Conservation (phyloP, 2,113 vertebrate genomes). For the Heterochromis multidens region DNA sequence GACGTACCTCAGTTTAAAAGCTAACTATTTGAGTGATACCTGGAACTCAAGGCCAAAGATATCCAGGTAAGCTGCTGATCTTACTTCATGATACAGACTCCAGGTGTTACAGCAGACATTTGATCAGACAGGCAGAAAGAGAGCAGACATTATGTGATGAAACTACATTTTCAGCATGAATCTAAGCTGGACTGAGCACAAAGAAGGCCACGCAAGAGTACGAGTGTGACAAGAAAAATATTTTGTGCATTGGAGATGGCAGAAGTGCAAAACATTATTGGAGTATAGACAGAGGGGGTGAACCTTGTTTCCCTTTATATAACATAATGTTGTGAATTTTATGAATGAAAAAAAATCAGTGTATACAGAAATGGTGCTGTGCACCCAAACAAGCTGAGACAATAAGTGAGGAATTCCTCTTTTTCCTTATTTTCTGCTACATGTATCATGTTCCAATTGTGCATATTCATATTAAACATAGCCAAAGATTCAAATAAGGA, state of each 20-base stretch:
- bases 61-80: background rate
- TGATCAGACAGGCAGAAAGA: too few species aligned
- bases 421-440: too few species aligned
- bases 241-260: background rate
- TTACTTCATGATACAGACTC: background rate
- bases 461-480: too few species aligned
- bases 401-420: too few species aligned
- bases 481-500: too few species aligned
- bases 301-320: background rate
- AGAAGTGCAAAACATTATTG: background rate
- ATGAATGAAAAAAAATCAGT: too few species aligned
- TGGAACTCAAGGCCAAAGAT: background rate
- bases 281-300: background rate
- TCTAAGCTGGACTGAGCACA: background rate
- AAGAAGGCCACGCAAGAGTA: background rate
- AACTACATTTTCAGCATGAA: background rate
- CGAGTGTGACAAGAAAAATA: background rate
- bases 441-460: too few species aligned
- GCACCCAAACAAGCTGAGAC: too few species aligned
- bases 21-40: fast-evolving
- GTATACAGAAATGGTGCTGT: too few species aligned
- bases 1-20: background rate
- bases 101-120: background rate
- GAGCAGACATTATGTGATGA: background rate
- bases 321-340: too few species aligned